Percentiles rank a stretch among this genome's conserved stretches.
These are phyloP conservation scores for Cephalotes varians DNA, from an alignment of 2,888 invertebrate species.

Conservation along the genomic window DNA sequence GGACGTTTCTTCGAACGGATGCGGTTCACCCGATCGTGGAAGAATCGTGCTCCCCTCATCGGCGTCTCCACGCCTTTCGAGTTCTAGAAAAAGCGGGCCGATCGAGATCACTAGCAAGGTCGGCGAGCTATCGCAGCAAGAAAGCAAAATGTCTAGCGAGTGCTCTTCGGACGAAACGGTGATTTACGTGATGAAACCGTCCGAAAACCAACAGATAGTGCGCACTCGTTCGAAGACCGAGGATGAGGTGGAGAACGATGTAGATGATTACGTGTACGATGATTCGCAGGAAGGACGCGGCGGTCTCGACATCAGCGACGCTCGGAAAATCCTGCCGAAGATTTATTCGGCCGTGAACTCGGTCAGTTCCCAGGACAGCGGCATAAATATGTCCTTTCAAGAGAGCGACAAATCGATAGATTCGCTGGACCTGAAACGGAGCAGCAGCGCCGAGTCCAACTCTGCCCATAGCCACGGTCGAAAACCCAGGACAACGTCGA, in stretches of 20 bases:
- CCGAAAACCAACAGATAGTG: conserved; percentile 62
- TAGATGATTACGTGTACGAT: conserved; percentile 83
- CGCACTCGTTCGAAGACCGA: conserved; percentile 77
- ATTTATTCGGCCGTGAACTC: conserved; percentile 90
- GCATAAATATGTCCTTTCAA: conserved; percentile 91
- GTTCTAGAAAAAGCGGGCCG: conserved; percentile 63
- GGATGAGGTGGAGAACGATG: conserved; percentile 87
- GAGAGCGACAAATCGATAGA: conserved; percentile 88
- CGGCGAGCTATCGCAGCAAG: conserved; percentile 82
- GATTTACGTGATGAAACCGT: conserved; percentile 84
- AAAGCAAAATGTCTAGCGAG: conserved; percentile 85
- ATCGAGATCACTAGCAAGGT: conserved; percentile 76
- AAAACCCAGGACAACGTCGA: conserved; percentile 71
- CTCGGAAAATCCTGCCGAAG: conserved; percentile 87
- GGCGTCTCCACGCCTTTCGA: conserved; percentile 68
- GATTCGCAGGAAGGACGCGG: conserved; percentile 71
- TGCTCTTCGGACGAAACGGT: conserved; percentile 86
- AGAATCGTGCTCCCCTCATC: conserved; percentile 62
- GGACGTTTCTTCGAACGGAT: conserved; percentile 81
- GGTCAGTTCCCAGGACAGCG: conserved; percentile 92
- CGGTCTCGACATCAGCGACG: conserved; percentile 84
- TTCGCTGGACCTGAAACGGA: conserved; percentile 77
- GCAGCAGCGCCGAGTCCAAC: conserved; percentile 83
- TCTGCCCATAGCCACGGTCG: conserved; percentile 75
- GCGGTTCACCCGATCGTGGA: conserved; percentile 82